phyloP scores from a whole-genome alignment of 2,797 vertebrate species.

The Alectoris magna region DNA sequence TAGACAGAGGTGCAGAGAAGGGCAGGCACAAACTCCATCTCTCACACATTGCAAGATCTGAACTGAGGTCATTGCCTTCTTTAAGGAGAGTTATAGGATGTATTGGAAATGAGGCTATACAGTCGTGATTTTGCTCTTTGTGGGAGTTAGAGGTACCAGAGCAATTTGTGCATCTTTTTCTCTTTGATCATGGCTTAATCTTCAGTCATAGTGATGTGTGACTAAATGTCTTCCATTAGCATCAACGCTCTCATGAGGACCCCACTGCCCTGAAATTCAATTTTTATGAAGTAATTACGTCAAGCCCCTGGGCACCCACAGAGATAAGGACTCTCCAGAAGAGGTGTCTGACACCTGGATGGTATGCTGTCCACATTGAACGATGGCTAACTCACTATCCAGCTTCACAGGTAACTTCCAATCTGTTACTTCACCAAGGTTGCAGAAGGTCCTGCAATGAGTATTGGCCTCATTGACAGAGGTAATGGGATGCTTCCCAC shows the following conservation, averaged over 20 bases:
- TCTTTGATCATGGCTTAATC: not conserved
- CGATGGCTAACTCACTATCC: conserved; percentile 91
- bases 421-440: not conserved
- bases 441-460: accelerated
- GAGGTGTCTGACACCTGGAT: conserved; percentile 90
- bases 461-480: not conserved
- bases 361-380: conserved; percentile 91
- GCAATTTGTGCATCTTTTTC: not conserved
- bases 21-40: too few relatives aligned
- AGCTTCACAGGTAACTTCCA: conserved; percentile 88
- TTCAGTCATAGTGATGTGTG: accelerated
- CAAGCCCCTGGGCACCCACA: conserved; percentile 79
- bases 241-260: conserved; percentile 95
- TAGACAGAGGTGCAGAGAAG: not conserved
- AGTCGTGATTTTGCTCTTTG: not conserved
- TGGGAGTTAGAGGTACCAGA: not conserved
- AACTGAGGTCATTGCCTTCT: not conserved
- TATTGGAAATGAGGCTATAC: not conserved
- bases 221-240: conserved; percentile 77
- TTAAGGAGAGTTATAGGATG: not conserved
- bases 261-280: conserved; percentile 88
- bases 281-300: conserved; percentile 94
- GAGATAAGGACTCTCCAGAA: conserved; percentile 89
- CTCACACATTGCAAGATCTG: not conserved
- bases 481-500: not conserved